Percentiles rank a stretch among this genome's conserved stretches.
phyloP scores from a whole-genome alignment of 2,888 invertebrate genomes.

The Argyresthia goedartella region DNA sequence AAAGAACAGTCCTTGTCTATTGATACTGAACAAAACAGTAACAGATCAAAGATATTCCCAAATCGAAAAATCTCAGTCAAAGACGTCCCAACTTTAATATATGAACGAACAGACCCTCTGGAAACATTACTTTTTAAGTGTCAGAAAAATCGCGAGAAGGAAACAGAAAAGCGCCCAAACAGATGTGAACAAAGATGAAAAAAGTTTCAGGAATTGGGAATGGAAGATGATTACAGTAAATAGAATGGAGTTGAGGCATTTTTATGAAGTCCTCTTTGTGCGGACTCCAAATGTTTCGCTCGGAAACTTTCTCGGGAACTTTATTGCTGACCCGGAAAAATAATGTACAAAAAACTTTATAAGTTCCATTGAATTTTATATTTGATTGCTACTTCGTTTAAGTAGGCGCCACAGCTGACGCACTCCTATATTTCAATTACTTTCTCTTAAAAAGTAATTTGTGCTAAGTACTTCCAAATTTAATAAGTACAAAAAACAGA shows the following conservation, averaged over 20 bases:
- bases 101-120: background rate
- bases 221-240: slow-evolving; percentile 64
- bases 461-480: no score
- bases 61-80: background rate
- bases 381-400: slow-evolving; percentile 36
- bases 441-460: background rate
- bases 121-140: slow-evolving; percentile 17
- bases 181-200: slow-evolving; percentile 68
- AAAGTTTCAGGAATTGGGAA: slow-evolving; percentile 61
- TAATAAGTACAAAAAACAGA: no score
- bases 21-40: background rate
- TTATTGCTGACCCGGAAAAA: slow-evolving; percentile 37
- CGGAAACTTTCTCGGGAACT: slow-evolving; percentile 34
- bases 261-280: slow-evolving; percentile 62
- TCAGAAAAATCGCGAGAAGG: slow-evolving; percentile 40
- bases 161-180: slow-evolving; percentile 39
- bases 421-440: background rate
- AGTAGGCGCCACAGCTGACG: slow-evolving; percentile 11
- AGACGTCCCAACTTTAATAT: slow-evolving; percentile 1
- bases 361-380: slow-evolving; percentile 32
- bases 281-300: slow-evolving; percentile 55
- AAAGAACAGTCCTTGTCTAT: slow-evolving; percentile 7
- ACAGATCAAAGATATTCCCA: background rate
- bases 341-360: slow-evolving; percentile 38
- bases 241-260: slow-evolving; percentile 58